phyloP scores from a whole-genome alignment of 2,113 vertebrate species.

The Tragelaphus imberbis region DNA sequence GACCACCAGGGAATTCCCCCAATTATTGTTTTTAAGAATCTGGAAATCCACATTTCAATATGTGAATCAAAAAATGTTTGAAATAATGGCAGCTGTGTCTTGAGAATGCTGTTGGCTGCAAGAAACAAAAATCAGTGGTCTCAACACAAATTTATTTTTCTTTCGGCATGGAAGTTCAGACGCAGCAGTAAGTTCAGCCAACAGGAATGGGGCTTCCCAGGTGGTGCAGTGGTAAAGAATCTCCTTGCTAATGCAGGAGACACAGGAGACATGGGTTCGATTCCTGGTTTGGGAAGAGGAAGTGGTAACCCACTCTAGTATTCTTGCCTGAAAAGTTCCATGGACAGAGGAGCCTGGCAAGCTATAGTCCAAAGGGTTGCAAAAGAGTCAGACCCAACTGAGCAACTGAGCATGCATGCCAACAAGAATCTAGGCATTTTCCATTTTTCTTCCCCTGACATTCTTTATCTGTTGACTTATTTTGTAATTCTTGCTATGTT shows the following conservation, averaged over 20 bases:
- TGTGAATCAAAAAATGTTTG: conserved; percentile 10
- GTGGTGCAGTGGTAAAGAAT: neutral
- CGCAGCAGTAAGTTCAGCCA: neutral
- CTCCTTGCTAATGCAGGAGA: neutral
- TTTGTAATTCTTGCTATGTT: neutral
- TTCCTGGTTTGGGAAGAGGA: neutral
- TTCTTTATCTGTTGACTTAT: neutral
- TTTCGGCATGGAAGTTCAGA: neutral
- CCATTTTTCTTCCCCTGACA: neutral
- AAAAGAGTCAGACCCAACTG: neutral
- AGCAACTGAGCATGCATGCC: neutral
- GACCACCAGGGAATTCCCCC: neutral
- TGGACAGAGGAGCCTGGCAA: neutral
- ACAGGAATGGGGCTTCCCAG: neutral
- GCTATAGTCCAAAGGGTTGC: neutral
- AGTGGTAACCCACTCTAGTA: neutral
- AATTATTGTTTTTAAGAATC: neutral
- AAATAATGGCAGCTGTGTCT: conserved; percentile 2
- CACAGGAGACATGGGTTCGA: neutral
- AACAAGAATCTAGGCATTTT: neutral
- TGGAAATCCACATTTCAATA: neutral
- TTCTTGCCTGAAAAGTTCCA: neutral
- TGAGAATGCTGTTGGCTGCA: neutral
- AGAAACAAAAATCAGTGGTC: neutral
- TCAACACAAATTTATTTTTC: conserved; percentile 36